phyloP scores from a whole-genome alignment of 2,797 vertebrate genomes.

The Manis javanica region DNA sequence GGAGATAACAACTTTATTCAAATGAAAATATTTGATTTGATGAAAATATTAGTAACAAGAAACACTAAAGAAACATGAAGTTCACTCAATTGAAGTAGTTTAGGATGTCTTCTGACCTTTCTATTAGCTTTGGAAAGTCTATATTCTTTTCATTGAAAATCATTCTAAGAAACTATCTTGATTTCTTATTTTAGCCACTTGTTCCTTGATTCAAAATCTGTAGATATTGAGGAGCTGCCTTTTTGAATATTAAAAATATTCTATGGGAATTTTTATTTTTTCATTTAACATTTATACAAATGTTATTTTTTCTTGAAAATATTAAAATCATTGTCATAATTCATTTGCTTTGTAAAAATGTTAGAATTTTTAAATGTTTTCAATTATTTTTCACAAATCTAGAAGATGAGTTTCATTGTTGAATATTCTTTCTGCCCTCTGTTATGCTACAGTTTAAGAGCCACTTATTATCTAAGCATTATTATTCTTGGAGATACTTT shows the following conservation, averaged over 20 bases:
- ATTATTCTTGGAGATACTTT: not conserved
- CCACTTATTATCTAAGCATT: not conserved
- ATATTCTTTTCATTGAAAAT: slow-evolving; percentile 1
- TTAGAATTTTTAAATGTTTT: not conserved
- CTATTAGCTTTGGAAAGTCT: not conserved
- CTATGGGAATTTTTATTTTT: not conserved
- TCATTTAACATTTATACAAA: not conserved
- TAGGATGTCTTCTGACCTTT: not conserved
- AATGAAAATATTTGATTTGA: slow-evolving; percentile 4
- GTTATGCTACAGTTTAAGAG: not conserved
- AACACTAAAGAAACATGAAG: not conserved
- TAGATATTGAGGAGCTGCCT: not conserved
- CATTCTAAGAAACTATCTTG: not conserved
- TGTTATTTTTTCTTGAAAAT: not conserved
- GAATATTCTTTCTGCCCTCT: not conserved
- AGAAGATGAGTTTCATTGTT: not conserved
- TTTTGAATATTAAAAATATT: not conserved
- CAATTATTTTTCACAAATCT: not conserved
- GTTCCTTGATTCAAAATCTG: not conserved
- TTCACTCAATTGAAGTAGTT: not conserved
- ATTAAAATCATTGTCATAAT: not conserved
- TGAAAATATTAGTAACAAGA: not conserved
- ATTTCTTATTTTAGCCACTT: not conserved
- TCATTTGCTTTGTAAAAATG: not conserved
- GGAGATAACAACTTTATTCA: not conserved